Conservation (phyloP, 1,140 invertebrate genomes). For the Bombus terrestris region DNA sequence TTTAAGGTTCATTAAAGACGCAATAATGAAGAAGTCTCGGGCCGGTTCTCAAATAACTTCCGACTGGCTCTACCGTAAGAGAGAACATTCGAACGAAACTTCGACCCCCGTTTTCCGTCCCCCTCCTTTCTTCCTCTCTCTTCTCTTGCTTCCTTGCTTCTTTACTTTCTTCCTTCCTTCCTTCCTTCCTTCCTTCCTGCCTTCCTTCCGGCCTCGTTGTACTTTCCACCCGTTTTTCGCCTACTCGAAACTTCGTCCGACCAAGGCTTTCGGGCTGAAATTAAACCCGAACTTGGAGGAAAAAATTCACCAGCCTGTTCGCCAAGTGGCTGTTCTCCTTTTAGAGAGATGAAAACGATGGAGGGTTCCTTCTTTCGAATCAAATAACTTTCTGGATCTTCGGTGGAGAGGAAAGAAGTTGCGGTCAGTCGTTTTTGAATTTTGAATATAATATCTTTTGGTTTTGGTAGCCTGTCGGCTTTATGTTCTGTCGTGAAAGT, state of each 20-base stretch:
- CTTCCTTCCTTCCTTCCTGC: not conserved
- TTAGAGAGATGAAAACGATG: not conserved
- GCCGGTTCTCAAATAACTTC: conserved; percentile 62
- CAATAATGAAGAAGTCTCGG: conserved; percentile 68
- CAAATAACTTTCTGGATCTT: not conserved
- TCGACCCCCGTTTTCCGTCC: not conserved
- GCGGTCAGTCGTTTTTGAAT: not conserved
- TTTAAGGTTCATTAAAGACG: conserved; percentile 73
- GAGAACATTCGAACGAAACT: conserved; percentile 41
- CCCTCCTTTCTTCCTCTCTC: not conserved
- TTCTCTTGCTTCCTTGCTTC: not conserved
- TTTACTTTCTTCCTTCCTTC: not conserved
- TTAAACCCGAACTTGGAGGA: conserved; percentile 30
- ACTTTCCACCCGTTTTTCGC: conserved; percentile 31
- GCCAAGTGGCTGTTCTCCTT: conserved; percentile 21
- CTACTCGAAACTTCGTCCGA: conserved; percentile 52
- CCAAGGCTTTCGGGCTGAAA: conserved; percentile 46
- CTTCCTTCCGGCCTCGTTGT: not conserved
- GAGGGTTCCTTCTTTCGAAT: not conserved
- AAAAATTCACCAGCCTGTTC: conserved; percentile 32
- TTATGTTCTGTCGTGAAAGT: no score
- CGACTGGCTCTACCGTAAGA: conserved; percentile 15
- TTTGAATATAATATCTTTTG: not conserved
- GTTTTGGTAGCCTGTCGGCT: not conserved
- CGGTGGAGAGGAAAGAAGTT: not conserved